Evolutionary conservation across 1,140 invertebrate species (phyloP), one percentile per base, ranked within the genome.

Genomic region (Teleogryllus occipitalis): DNA sequence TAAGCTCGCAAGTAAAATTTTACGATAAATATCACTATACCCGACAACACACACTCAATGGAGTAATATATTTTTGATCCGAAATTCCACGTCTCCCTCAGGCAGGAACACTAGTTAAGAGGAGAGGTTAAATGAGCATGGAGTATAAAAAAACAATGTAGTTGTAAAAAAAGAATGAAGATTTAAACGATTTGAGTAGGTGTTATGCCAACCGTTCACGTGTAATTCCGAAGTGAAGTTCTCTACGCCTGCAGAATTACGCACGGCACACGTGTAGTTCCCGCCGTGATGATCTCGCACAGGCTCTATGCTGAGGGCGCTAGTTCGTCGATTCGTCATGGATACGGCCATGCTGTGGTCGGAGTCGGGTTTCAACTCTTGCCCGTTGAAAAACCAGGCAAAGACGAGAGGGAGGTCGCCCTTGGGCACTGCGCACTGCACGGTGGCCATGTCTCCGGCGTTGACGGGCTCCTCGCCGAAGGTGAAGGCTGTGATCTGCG

Each of bases 251-350:
- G 91, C 93, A 39, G 85, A 85, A 85, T 95, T 95, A 77, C 89
- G 89, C 82, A 91, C 93, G 76, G 89, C 89, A 88, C 95, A 95
- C 76, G 93, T 92, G 86, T 95, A 96, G 85, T 94, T 92, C 77
- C 94, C 93, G 73, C 89, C 90, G 86, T 95, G 93, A 83, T 90
- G 88, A 76, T 93, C 91, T 82, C 90, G 91, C 78, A 93, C 91
- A 18, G 83, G 79, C 39, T 82, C 82, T 75, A 86, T 86, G 22
- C 82, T 73, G 22, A 78, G 54, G 27, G 54, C 27, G 22, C 78
- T 78, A 27, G 78, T 78, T 10, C 65, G 81, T 47, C 10, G 83
- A 83, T 12, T 84, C 27, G 54, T 65, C 54, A 65, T 65, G 10
- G 18, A 10, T 14, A 65, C 18, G 10, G 18, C 18, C 54, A 65